Evolutionary conservation across 1,140 invertebrate species (phyloP), one percentile per base, ranked within the genome.

Genomic region (Aphelenchoides avenae): DNA sequence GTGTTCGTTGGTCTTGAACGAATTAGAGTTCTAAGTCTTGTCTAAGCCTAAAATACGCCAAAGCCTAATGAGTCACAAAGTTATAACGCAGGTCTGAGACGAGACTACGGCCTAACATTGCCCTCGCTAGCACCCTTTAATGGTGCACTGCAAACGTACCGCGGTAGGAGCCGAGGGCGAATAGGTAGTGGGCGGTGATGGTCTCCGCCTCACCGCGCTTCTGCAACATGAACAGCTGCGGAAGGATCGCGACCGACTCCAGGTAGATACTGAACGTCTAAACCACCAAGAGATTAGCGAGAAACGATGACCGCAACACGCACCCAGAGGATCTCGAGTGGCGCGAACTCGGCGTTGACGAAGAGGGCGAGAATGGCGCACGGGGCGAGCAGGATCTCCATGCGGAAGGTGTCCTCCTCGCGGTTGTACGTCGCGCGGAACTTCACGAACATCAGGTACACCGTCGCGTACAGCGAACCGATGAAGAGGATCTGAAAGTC

Each of bases 271-370:
- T 95, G 80, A 97, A 98, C 36, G 94, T 94, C 94, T n/a, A n/a
- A n/a, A n/a, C n/a, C n/a, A n/a, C n/a, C n/a, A n/a, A n/a, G n/a
- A n/a, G n/a, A n/a, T 79, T 99, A 94, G 79, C 98, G 81, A 78
- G 98, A 98, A 83, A 99, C 98, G 75, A 91, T 95, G 80, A 97
- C 98, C 36, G 94, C n/a, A n/a, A n/a, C n/a, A n/a, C n/a, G n/a
- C n/a, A n/a, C 94, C 94, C 94, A 99, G 54, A 97, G 79, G 48
- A 95, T 84, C 86, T 87, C 61, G 13, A 66, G 34, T 24, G 37
- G n/a, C 39, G 58, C 56, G 40, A 65, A 65, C 13, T 47, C 40
- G 5, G 53, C 24, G 41, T 65, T 65, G 18, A 97, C 87, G 26
- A 95, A 74, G 57, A 98, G 79, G 13, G 93, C 86, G 43, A 99